Conservation (phyloP, 2,888 invertebrate genomes). For the Synergus laeviventris region DNA sequence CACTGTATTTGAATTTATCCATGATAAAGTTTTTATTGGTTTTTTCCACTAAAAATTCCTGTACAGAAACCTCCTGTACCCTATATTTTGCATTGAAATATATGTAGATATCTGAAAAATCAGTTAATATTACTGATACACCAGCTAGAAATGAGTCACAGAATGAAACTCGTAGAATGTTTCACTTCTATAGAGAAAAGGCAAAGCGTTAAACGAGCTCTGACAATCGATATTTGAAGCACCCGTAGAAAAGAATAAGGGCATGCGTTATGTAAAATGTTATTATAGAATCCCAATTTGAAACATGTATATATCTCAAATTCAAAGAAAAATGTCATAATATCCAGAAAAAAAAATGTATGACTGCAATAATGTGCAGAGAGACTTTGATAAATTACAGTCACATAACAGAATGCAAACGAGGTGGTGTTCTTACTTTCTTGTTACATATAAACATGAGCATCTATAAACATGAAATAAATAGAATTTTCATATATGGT, state of each 20-base stretch:
- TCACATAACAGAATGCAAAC: conserved; percentile 23
- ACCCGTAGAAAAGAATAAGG: background rate
- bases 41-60: too few relatives aligned
- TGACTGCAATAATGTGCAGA: background rate
- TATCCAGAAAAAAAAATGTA: background rate
- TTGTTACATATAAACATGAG: background rate
- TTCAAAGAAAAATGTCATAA: conserved; percentile 18
- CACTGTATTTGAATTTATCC: too few relatives aligned
- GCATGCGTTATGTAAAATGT: background rate
- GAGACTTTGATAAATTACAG: conserved; percentile 4
- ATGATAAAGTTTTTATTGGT: too few relatives aligned
- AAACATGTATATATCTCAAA: background rate
- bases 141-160: too few relatives aligned
- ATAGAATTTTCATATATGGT: too few relatives aligned
- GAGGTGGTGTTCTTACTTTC: background rate
- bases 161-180: background rate
- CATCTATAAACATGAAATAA: too few relatives aligned
- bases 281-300: background rate
- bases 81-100: too few relatives aligned
- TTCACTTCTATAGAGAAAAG: too few relatives aligned
- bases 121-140: too few relatives aligned
- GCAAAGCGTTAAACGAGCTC: background rate
- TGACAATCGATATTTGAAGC: background rate
- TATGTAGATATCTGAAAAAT: too few relatives aligned
- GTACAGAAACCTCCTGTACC: too few relatives aligned